A percentile compares a stretch with the other conserved stretches of the same genome.
phyloP scores from a whole-genome alignment of 1,140 invertebrate species.

The Nautilus pompilius region DNA sequence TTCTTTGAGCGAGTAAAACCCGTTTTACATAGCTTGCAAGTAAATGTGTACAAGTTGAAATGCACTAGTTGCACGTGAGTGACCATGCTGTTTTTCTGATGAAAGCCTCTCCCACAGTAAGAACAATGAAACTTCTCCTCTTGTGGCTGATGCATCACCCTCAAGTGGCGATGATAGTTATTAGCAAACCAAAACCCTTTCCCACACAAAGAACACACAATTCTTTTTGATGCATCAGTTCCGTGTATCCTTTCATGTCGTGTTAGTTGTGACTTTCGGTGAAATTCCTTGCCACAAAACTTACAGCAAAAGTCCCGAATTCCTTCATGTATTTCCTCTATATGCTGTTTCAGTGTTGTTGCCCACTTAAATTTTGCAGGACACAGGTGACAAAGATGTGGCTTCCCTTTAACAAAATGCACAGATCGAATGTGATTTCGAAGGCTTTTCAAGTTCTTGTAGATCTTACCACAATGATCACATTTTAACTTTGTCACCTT shows the following conservation, averaged over 20 bases:
- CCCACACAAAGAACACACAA: conserved; percentile 24
- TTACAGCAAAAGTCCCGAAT: conserved; percentile 23
- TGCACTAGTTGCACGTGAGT: conserved; percentile 34
- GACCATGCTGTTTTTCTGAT: conserved; percentile 27
- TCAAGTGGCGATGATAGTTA: conserved; percentile 31
- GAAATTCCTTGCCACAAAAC: conserved; percentile 32
- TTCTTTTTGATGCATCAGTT: conserved; percentile 17
- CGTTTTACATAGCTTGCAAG: conserved; percentile 26
- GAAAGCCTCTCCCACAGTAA: conserved; percentile 41
- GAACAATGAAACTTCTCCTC: conserved; percentile 36
- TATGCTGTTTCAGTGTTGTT: conserved; percentile 30
- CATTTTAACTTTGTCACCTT: conserved; percentile 6
- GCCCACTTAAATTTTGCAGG: conserved; percentile 29
- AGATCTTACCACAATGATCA: conserved; percentile 20
- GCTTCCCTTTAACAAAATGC: conserved; percentile 20
- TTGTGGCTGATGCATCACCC: conserved; percentile 22
- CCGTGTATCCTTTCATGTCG: conserved; percentile 32
- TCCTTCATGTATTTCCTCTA: conserved; percentile 34
- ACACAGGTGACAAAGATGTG: conserved; percentile 27
- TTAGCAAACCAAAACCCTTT: conserved; percentile 29
- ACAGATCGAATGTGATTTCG: conserved; percentile 27
- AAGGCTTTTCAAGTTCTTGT: conserved; percentile 23
- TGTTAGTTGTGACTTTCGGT: conserved; percentile 27
- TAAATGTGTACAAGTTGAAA: conserved; percentile 31
- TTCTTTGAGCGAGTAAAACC: conserved; percentile 20